phyloP scores from a whole-genome alignment of 30 jellyfish, hydroid and myxozoan genomes.

The Chrysaora quinquecirrha region DNA sequence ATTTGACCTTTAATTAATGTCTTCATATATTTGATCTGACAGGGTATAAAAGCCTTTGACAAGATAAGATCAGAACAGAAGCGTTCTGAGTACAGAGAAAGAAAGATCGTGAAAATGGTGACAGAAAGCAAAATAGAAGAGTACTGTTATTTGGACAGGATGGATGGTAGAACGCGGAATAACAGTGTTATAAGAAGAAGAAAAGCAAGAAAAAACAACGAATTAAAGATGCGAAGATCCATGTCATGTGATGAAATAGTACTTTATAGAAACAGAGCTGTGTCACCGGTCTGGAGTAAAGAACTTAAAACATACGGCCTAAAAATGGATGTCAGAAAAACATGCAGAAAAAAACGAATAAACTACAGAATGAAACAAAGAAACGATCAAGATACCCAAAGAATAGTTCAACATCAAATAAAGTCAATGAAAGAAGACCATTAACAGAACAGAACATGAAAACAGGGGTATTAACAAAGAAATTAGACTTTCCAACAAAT shows the following conservation, averaged over 20 bases:
- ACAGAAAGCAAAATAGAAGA: not conserved
- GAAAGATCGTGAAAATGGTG: not conserved
- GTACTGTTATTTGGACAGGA: not conserved
- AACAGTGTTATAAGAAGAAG: conserved; percentile 28
- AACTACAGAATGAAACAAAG: too few species aligned
- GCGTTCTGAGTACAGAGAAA: too few species aligned
- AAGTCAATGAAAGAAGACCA: conserved; percentile 4
- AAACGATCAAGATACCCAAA: too few species aligned
- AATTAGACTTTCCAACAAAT: conserved; percentile 69
- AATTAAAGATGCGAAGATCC: conserved; percentile 35
- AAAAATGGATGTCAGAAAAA: conserved; percentile 14
- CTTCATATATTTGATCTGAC: not conserved
- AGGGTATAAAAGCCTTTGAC: not conserved
- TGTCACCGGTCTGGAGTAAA: conserved; percentile 56
- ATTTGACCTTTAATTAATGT: not conserved
- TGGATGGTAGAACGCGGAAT: not conserved
- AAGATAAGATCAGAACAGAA: too few species aligned
- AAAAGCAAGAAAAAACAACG: conserved; percentile 6
- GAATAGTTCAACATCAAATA: too few species aligned
- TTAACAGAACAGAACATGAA: conserved; percentile 7
- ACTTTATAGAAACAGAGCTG: conserved; percentile 47
- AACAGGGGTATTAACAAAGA: conserved; percentile 1
- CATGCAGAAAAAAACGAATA: not conserved
- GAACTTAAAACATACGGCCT: not conserved
- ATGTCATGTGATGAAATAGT: conserved; percentile 66